Percentiles rank a stretch among this genome's conserved stretches.
Conservation (phyloP, 2,888 invertebrate species). For the Dicycla oo region DNA sequence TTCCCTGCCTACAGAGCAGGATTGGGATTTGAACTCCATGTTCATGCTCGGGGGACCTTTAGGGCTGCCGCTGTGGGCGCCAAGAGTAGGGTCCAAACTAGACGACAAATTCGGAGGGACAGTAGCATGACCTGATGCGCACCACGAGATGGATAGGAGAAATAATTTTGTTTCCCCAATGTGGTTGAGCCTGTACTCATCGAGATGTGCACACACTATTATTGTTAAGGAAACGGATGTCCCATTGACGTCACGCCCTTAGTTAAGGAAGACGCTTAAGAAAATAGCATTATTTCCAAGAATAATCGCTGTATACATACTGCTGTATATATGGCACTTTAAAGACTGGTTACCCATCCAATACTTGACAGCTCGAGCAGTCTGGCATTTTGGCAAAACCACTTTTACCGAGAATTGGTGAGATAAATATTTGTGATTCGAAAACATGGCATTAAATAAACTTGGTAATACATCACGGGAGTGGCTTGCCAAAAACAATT, state of each 20-base stretch:
- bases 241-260: neutral
- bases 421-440: neutral
- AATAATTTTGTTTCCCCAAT: neutral
- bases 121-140: neutral
- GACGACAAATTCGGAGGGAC: neutral
- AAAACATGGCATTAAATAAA: conserved; percentile 17
- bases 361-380: neutral
- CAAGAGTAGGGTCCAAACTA: neutral
- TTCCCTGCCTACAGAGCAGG: neutral
- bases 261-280: neutral
- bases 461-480: conserved; percentile 1
- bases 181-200: neutral
- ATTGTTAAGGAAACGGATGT: neutral
- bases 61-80: too few relatives aligned
- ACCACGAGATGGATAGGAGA: neutral
- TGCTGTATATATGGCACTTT: neutral
- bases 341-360: neutral
- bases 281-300: neutral
- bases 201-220: neutral
- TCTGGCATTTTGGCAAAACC: neutral
- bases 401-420: neutral
- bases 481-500: conserved; percentile 35
- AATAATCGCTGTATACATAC: neutral
- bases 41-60: too few relatives aligned
- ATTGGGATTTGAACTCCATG: neutral